Percentiles rank a stretch among this genome's conserved stretches.
These are phyloP conservation scores for Cranoglanis bouderius DNA, from an alignment of 2,113 vertebrate genomes.

Conservation along the genomic window DNA sequence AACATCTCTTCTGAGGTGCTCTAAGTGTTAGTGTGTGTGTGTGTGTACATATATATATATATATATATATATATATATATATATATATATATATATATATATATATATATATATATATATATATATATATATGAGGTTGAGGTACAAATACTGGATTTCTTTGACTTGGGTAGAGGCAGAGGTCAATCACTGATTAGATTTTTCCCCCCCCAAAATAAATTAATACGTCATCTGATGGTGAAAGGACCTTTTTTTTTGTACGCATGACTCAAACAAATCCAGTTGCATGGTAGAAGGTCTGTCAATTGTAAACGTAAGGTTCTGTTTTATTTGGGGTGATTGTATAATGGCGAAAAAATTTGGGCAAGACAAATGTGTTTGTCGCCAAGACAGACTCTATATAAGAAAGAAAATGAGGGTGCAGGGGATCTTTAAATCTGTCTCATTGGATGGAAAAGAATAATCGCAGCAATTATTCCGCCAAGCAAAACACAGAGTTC, in stretches of 20 bases:
- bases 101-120: too few relatives aligned
- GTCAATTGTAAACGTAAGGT: neutral
- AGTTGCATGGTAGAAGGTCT: neutral
- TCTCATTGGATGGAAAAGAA: conserved; percentile 67
- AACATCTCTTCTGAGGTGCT: conserved; percentile 67
- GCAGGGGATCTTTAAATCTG: conserved; percentile 58
- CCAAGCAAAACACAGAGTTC: conserved; percentile 52
- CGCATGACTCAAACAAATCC: neutral
- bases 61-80: neutral
- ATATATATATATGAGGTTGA: conserved; percentile 45
- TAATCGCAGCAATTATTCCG: conserved; percentile 58
- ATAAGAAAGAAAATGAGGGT: conserved; percentile 58
- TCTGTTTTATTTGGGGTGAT: conserved; percentile 28
- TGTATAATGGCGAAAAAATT: conserved; percentile 27
- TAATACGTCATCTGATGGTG: conserved; percentile 49
- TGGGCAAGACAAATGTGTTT: conserved; percentile 47
- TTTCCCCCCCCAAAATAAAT: conserved; percentile 60
- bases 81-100: neutral
- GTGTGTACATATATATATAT: neutral
- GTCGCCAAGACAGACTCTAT: conserved; percentile 47
- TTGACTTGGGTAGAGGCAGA: conserved; percentile 59
- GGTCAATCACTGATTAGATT: conserved; percentile 67
- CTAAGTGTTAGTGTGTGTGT: conserved; percentile 58
- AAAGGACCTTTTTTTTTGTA: neutral
- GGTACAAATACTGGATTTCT: conserved; percentile 66